These are phyloP conservation scores for Drosophila pegasa DNA, from an alignment of 2,888 invertebrate species.

Conservation along the genomic window DNA sequence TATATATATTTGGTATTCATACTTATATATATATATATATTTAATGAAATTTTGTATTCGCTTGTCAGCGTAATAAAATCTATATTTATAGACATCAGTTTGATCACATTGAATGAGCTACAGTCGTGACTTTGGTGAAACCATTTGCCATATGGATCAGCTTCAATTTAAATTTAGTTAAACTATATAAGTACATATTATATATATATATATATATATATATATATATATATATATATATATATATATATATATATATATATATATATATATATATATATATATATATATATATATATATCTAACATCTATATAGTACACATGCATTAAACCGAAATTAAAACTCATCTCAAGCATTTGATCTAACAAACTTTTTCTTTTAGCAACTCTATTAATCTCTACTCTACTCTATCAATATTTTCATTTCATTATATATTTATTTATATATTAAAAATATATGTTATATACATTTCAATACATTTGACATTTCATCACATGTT, in stretches of 20 bases:
- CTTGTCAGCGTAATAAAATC: background rate
- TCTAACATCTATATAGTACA: too few species aligned
- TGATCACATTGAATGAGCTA: background rate
- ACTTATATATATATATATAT: background rate
- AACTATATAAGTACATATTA: background rate
- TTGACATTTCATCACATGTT: background rate
- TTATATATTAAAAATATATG: background rate
- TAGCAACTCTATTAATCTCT: too few species aligned
- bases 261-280: background rate
- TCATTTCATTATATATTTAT: too few species aligned
- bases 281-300: background rate
- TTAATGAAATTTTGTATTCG: too few species aligned
- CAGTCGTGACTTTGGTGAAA: background rate
- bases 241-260: background rate
- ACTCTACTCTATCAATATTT: too few species aligned
- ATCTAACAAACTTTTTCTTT: background rate
- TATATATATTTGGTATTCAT: background rate
- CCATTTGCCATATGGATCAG: constrained; percentile 3
- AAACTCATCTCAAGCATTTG: background rate
- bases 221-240: background rate
- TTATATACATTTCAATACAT: background rate
- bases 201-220: background rate
- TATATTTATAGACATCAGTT: constrained; percentile 1
- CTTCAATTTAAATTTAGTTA: background rate
- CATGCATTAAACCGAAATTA: background rate